Evolutionary conservation across 2,888 invertebrate species (phyloP).

Genomic region (Dynastes hyllus): DNA sequence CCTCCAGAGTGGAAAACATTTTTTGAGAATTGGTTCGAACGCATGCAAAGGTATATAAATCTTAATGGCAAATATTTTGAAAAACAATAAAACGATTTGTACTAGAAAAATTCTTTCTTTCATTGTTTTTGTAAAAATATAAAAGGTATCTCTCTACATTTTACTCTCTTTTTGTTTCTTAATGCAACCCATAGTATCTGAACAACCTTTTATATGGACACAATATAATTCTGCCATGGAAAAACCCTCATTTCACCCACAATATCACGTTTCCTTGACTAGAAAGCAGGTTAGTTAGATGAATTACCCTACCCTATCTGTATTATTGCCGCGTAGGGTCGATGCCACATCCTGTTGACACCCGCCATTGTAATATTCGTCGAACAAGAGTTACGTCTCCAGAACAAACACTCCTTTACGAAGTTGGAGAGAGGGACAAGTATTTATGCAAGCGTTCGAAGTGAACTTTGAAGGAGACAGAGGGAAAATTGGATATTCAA

Average conservation of each 20-base stretch:
- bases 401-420: slow-evolving; percentile 36
- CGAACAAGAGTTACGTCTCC: slow-evolving; percentile 42
- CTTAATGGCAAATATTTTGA: too few relatives aligned
- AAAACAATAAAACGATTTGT: too few relatives aligned
- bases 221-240: background rate
- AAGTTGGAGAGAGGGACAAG: slow-evolving; percentile 21
- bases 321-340: background rate
- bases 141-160: too few relatives aligned
- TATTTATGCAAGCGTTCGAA: slow-evolving; percentile 42
- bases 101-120: too few relatives aligned
- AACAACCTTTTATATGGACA: too few relatives aligned
- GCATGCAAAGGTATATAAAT: too few relatives aligned
- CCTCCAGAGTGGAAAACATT: too few relatives aligned
- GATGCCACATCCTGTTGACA: slow-evolving; percentile 46
- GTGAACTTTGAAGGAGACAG: slow-evolving; percentile 43
- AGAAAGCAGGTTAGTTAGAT: slow-evolving; percentile 21
- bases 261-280: slow-evolving; percentile 23
- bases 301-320: slow-evolving; percentile 23
- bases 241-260: background rate
- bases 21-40: too few relatives aligned
- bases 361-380: slow-evolving; percentile 41
- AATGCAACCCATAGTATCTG: too few relatives aligned
- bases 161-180: too few relatives aligned
- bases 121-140: too few relatives aligned
- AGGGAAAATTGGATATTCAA: slow-evolving; percentile 32